Evolutionary conservation across 2,113 vertebrate genomes (phyloP), one percentile per base, ranked within the genome.

Genomic region (Microcebus lehilahytsara): DNA sequence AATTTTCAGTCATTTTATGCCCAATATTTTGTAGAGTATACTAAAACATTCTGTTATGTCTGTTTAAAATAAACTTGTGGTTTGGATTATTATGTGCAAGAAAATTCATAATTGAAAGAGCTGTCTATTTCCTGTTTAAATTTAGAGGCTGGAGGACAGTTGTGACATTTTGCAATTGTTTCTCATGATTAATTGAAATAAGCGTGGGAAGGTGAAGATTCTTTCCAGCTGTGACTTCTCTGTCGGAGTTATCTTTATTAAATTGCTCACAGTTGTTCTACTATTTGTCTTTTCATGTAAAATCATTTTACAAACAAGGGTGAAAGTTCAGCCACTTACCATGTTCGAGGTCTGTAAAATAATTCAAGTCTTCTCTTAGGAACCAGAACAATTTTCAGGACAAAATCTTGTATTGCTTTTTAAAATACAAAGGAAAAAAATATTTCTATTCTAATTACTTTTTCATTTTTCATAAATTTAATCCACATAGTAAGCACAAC

Each of bases 131-230:
- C 10, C n/a, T 77, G 32, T 79, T 94, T 95, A 89, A 88, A 91
- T 88, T 95, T 96, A 95, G 87, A 96, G 17, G 37, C 79, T 91
- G 83, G 53, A 87, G 83, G 72, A 93, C 78, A 97, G 12, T 96
- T 89, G 27, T 94, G 89, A 96, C 79, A 89, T 92, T 97, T 93
- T 97, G 32, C 53, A 90, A 91, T 96, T 95, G 91, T 96, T 96
- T 97, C 60, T 95, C 58, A 91, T 96, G 91, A 96, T 93, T 87
- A 97, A 96, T 79, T 96, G 92, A 97, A 95, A 96, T 85, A 94
- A 75, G n/a, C 20, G 0, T 60, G 96, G 67, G 67, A 93, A 94
- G 89, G 74, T 77, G 69, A 93, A 91, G 42, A 81, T 89, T 87
- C n/a, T 86, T 95, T 85, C 94, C 91, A 97, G 84, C 85, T 94